Percentiles rank a stretch among this genome's conserved stretches.
phyloP scores from a whole-genome alignment of 1,140 invertebrate species.

The Drosophila malerkotliana region DNA sequence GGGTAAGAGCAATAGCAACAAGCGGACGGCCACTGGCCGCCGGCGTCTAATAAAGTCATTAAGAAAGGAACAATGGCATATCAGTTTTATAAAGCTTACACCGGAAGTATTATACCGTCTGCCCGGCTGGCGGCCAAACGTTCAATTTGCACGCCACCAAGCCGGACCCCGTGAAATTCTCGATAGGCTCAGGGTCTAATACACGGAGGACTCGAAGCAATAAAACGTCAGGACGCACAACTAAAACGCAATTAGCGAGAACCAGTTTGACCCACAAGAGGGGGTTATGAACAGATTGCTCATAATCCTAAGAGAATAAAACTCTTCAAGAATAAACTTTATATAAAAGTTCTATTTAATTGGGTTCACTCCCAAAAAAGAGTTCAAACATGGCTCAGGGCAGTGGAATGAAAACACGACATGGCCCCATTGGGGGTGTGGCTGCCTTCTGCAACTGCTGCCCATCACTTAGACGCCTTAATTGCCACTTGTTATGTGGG shows the following conservation, averaged over 20 bases:
- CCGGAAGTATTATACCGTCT: conserved; percentile 64
- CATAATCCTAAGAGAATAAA: no score
- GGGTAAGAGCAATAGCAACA: conserved; percentile 15
- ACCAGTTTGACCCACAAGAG: conserved; percentile 17
- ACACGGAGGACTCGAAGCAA: conserved; percentile 7
- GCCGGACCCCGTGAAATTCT: conserved; percentile 18
- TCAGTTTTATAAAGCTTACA: conserved; percentile 55
- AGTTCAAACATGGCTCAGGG: no score
- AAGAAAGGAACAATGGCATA: conserved; percentile 57
- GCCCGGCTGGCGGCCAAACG: conserved; percentile 35
- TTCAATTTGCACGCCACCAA: conserved; percentile 57
- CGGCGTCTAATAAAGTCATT: conserved; percentile 60
- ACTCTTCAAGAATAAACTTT: no score
- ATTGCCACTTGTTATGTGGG: conserved; percentile 30
- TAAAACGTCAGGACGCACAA: conserved; percentile 24
- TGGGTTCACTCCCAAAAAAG: no score
- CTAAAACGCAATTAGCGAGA: conserved; percentile 69
- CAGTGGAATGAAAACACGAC: conserved; percentile 49
- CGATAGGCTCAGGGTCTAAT: conserved; percentile 7
- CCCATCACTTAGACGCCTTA: conserved; percentile 5
- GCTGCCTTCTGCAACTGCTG: not conserved
- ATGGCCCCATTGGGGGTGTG: conserved; percentile 35
- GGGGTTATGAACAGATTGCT: no score
- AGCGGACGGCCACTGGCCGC: conserved; percentile 5
- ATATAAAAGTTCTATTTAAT: no score